These are phyloP conservation scores for Xanthorhoe designata DNA, from an alignment of 2,888 invertebrate genomes.

Conservation along the genomic window DNA sequence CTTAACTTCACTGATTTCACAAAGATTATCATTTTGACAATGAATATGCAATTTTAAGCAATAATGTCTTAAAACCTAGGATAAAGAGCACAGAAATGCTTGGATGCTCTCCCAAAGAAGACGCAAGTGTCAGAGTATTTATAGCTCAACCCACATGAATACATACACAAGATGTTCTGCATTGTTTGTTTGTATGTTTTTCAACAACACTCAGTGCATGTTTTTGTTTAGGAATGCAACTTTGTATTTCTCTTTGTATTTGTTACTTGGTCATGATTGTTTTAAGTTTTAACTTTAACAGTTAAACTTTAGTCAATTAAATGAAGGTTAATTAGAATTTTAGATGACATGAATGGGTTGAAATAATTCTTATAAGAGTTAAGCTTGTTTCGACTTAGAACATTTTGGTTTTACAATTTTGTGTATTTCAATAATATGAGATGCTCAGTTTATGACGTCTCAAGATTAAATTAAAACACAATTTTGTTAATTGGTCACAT, in stretches of 20 bases:
- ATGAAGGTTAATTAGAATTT: not conserved
- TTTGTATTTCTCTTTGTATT: not conserved
- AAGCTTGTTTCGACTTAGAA: too few relatives aligned
- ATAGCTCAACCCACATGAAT: constrained; percentile 74
- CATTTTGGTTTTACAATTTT: too few relatives aligned
- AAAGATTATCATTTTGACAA: not conserved
- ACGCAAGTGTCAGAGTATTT: constrained; percentile 69
- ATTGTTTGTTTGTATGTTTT: constrained; percentile 45
- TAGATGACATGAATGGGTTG: not conserved
- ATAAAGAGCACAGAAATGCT: constrained; percentile 28
- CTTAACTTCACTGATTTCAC: constrained; percentile 6
- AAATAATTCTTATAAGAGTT: not conserved
- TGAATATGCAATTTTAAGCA: not conserved
- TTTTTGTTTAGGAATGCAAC: constrained; percentile 15
- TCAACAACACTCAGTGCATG: constrained; percentile 33
- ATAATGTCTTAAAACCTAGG: constrained; percentile 8
- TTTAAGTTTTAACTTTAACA: not conserved
- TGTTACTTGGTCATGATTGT: not conserved
- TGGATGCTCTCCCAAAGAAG: constrained; percentile 25
- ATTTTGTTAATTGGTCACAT: not conserved
- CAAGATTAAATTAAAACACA: too few relatives aligned
- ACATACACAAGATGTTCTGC: constrained; percentile 52
- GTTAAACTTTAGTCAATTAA: too few relatives aligned
- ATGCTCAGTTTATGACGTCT: too few relatives aligned
- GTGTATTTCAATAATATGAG: too few relatives aligned